Base-by-base conservation (phyloP, 1,140 invertebrate species). In the Megathymus violae region DNA sequence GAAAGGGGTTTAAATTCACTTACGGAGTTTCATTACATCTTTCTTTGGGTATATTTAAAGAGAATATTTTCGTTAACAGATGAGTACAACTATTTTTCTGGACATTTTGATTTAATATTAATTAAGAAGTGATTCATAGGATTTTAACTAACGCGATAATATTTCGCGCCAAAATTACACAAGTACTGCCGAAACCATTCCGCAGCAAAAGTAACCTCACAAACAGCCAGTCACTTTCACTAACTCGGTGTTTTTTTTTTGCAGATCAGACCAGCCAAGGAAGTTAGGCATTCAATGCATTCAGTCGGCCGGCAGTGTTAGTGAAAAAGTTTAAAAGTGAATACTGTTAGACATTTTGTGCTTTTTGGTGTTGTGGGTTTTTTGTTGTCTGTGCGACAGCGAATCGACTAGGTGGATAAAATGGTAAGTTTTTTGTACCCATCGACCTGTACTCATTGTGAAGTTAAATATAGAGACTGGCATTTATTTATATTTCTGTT, bases 171-270 rank as follows among this genome's bases (percentile, higher is more conserved):
- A 60, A 52, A 60, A 65, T 25, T 17, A 36, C 63, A 60, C 52
- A 56, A 31, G n/a, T 7, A 7, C 34, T 17, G 15, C 44, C 22
- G 52, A 60, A 60, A 47, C 27, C 31, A 61, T 68, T 63, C 59
- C 72, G 66, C 66, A 38, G 48, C 54, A 63, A 69, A 72, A 66
- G 63, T 47, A 73, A 67, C 62, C 52, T 71, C 62, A 64, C 64
- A 46, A 64, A 25, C 54, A 72, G 52, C 67, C 58, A 64, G 52
- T 69, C 66, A 75, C 76, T 78, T 78, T 78, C 76, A 78, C 76
- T 78, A 71, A 73, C 50, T 64, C 52, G 60, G 62, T 62, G 65
- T 75, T 72, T 68, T 76, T 71, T 77, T 75, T 68, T 75, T 76
- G 68, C 76, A 78, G 76, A 65, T 56, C 48, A 51, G 48, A 65